Conservation (phyloP, 2,888 invertebrate species). For the Ferdinandea cuprea region DNA sequence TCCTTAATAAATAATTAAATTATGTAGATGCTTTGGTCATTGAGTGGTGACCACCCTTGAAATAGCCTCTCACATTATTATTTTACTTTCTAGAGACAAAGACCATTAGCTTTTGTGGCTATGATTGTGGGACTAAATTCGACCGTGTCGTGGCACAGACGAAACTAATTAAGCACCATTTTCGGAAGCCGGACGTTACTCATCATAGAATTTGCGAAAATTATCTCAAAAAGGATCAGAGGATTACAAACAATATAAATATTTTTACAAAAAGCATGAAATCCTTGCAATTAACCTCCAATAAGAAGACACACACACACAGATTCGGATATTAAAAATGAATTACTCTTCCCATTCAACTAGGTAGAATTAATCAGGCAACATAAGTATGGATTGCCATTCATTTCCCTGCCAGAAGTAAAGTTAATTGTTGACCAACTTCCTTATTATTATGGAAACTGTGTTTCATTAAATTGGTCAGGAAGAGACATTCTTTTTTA, state of each 20-base stretch:
- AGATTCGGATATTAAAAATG: conserved; percentile 11
- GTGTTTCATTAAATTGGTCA: conserved; percentile 25
- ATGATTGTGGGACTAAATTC: not conserved
- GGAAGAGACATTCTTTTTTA: conserved; percentile 6
- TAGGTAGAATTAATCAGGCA: conserved; percentile 20
- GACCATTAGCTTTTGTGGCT: conserved; percentile 40
- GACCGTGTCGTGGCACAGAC: conserved; percentile 42
- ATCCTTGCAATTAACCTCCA: not conserved
- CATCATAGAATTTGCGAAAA: conserved; percentile 15
- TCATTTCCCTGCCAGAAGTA: not conserved
- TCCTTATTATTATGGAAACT: conserved; percentile 29
- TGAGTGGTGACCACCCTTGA: conserved; percentile 25
- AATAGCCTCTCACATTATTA: conserved; percentile 46
- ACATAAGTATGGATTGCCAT: conserved; percentile 35
- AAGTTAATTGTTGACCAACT: conserved; percentile 16
- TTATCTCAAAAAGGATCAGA: too few relatives aligned
- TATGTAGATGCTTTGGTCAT: conserved; percentile 21
- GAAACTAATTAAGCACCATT: conserved; percentile 51
- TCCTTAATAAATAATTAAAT: conserved; percentile 40
- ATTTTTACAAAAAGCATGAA: too few relatives aligned
- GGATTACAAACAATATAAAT: too few relatives aligned
- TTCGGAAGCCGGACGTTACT: conserved; percentile 18
- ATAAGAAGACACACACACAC: not conserved
- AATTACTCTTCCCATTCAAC: conserved; percentile 8
- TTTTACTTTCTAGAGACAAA: conserved; percentile 54